A percentile compares a stretch with the other conserved stretches of the same genome.
These are phyloP conservation scores for Calliscelio sp. DNA, from an alignment of 2,888 invertebrate genomes.

Conservation along the genomic window DNA sequence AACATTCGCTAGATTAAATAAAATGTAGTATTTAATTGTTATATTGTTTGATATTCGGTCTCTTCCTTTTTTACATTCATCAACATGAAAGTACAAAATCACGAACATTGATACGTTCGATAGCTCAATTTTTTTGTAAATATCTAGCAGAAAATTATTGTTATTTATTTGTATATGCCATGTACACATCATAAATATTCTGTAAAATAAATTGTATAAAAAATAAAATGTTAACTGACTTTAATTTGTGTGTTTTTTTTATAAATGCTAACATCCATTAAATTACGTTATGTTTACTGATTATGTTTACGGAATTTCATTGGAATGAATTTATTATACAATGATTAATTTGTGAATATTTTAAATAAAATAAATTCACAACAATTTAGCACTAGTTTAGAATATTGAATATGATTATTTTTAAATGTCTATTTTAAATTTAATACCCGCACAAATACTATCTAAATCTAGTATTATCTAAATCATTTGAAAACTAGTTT, in stretches of 20 bases:
- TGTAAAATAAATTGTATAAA: too few species aligned
- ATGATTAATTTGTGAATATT: slow-evolving; percentile 14
- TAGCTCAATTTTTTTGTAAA: slow-evolving; percentile 53
- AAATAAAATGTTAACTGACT: too few species aligned
- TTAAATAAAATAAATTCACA: slow-evolving; percentile 19
- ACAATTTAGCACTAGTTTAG: not conserved
- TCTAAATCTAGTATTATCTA: not conserved
- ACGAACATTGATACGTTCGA: slow-evolving; percentile 31
- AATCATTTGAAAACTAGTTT: too few species aligned
- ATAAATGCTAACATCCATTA: too few species aligned
- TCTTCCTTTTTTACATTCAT: slow-evolving; percentile 47
- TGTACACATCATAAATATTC: too few species aligned
- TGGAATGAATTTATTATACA: too few species aligned
- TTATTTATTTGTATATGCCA: slow-evolving; percentile 49
- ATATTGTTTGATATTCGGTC: slow-evolving; percentile 13
- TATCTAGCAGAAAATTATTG: slow-evolving; percentile 19
- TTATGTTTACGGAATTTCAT: too few species aligned
- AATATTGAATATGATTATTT: not conserved
- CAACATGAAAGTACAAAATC: slow-evolving; percentile 51
- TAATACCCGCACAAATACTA: not conserved
- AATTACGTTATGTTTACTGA: too few species aligned
- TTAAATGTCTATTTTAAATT: not conserved
- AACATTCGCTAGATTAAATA: slow-evolving; percentile 6
- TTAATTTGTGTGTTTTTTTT: too few species aligned
- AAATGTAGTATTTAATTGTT: slow-evolving; percentile 29